Conservation (phyloP, 2,113 vertebrate genomes). For the Rattus rattus region DNA sequence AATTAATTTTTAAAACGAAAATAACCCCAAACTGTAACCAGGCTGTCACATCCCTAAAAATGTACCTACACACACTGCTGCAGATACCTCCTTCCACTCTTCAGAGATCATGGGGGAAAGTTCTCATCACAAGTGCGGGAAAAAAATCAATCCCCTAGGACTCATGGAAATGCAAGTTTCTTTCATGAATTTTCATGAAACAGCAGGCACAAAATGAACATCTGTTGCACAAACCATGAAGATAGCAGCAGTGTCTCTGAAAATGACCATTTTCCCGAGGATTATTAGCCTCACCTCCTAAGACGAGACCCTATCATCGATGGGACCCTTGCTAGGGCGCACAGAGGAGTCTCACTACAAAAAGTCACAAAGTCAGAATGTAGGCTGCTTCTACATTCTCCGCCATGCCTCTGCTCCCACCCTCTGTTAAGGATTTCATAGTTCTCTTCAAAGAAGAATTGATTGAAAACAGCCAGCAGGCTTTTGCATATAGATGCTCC, state of each 20-base stretch:
- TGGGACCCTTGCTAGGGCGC: background rate
- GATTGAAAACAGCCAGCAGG: background rate
- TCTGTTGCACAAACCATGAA: background rate
- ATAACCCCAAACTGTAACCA: background rate
- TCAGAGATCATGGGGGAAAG: background rate
- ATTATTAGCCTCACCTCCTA: background rate
- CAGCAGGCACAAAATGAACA: background rate
- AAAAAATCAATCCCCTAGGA: background rate
- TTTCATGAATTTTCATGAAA: constrained; percentile 10
- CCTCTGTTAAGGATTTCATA: background rate
- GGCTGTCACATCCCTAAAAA: background rate
- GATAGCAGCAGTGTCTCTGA: background rate
- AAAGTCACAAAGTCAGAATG: background rate
- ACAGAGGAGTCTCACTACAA: background rate
- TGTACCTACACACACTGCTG: background rate
- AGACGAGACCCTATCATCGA: background rate
- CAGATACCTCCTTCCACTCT: background rate
- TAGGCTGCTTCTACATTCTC: background rate
- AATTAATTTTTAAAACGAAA: background rate
- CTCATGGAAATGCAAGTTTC: background rate
- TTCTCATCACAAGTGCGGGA: background rate
- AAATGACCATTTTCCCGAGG: background rate
- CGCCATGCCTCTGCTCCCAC: too few relatives aligned
- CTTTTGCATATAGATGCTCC: background rate
- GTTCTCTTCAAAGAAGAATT: constrained; percentile 17